These are phyloP conservation scores for Lasioglossum figueresi DNA, from an alignment of 2,888 invertebrate genomes.

Conservation along the genomic window DNA sequence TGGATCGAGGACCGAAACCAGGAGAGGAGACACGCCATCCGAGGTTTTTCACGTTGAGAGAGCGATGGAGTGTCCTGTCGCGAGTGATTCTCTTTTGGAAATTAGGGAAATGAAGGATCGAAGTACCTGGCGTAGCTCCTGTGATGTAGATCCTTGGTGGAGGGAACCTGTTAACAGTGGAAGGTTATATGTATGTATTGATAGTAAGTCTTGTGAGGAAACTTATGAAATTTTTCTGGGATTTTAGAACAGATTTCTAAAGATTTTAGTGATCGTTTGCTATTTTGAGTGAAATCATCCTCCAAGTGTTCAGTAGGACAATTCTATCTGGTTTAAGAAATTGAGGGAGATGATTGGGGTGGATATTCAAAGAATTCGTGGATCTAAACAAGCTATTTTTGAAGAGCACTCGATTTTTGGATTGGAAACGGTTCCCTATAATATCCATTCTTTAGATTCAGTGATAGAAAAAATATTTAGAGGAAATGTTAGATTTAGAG, in stretches of 20 bases:
- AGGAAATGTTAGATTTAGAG: too few species aligned
- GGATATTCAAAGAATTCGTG: too few species aligned
- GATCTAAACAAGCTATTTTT: too few species aligned
- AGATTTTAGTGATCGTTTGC: background rate
- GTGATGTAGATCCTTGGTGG: background rate
- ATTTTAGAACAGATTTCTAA: background rate
- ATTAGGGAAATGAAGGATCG: background rate
- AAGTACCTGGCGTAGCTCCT: background rate
- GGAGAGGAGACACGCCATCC: slow-evolving; percentile 66
- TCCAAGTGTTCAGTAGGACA: background rate
- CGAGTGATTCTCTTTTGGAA: background rate
- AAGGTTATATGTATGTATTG: background rate
- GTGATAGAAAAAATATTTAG: too few species aligned
- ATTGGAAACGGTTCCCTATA: too few species aligned
- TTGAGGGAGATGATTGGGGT: too few species aligned
- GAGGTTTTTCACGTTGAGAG: slow-evolving; percentile 49
- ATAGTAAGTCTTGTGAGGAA: background rate
- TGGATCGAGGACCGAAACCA: background rate
- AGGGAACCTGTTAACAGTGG: background rate
- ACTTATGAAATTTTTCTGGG: background rate
- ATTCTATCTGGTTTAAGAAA: background rate
- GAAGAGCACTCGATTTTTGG: too few species aligned
- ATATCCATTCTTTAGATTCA: too few species aligned
- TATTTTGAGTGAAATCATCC: background rate
- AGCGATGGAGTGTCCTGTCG: slow-evolving; percentile 24